Conservation (phyloP, 1,140 invertebrate species). For the Drosophila bipectinata region DNA sequence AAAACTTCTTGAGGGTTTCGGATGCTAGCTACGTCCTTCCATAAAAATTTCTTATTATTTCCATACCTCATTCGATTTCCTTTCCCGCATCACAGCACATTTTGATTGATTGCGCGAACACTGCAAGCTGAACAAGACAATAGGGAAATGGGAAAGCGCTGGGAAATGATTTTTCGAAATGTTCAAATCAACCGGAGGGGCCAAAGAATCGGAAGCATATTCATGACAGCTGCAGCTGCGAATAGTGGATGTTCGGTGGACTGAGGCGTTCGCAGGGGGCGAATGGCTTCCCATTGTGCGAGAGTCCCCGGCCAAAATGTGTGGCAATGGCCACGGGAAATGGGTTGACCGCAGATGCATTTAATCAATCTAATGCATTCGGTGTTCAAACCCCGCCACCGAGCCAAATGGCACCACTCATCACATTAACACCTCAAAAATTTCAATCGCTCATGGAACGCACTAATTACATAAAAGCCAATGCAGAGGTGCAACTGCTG, state of each 20-base stretch:
- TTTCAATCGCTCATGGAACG: constrained; percentile 37
- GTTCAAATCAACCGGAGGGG: constrained; percentile 25
- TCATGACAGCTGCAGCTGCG: constrained; percentile 56
- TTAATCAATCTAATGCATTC: constrained; percentile 59
- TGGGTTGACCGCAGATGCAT: constrained; percentile 34
- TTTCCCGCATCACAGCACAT: constrained; percentile 42
- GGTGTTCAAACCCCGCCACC: constrained; percentile 1
- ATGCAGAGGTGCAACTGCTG: not conserved
- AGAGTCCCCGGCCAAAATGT: constrained; percentile 26
- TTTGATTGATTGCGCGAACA: constrained; percentile 73
- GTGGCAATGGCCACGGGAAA: constrained; percentile 21
- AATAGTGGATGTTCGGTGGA: not conserved
- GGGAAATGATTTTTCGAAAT: constrained; percentile 53
- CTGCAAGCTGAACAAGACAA: constrained; percentile 59
- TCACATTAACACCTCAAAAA: constrained; percentile 62
- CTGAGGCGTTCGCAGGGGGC: not conserved
- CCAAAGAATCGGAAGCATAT: constrained; percentile 24
- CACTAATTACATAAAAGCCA: constrained; percentile 36
- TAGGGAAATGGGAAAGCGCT: constrained; percentile 33
- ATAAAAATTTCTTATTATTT: not conserved
- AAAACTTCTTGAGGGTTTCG: not conserved
- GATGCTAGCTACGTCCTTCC: not conserved
- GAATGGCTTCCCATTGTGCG: constrained; percentile 19
- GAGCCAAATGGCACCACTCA: constrained; percentile 6
- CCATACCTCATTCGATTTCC: constrained; percentile 9